Evolutionary conservation across 2,113 vertebrate genomes (phyloP).

Genomic region (Otolemur garnettii): DNA sequence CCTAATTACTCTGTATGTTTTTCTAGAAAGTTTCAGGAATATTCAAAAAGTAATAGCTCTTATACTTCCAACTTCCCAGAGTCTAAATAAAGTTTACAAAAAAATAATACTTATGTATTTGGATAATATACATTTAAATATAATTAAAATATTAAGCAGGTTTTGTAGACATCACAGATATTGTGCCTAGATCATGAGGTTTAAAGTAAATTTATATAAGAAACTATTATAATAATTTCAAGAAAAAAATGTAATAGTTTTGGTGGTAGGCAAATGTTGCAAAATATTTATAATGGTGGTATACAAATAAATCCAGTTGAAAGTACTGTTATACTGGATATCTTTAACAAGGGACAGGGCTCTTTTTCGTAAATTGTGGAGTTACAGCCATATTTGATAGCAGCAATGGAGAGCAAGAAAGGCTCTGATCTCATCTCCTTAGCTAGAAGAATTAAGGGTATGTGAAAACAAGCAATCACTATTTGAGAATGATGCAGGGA

Average conservation of each 20-base stretch:
- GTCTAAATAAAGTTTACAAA: conserved; percentile 30
- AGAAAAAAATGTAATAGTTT: conserved; percentile 47
- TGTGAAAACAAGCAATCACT: neutral
- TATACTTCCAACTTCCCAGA: neutral
- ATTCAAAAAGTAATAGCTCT: neutral
- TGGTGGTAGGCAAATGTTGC: neutral
- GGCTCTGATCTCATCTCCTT: neutral
- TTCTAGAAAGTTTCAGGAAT: neutral
- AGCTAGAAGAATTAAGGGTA: neutral
- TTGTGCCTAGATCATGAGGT: neutral
- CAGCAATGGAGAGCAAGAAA: neutral
- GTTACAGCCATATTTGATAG: neutral
- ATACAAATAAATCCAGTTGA: neutral
- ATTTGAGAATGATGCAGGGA: neutral
- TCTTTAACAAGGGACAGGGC: neutral
- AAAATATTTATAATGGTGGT: neutral
- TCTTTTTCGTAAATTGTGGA: neutral
- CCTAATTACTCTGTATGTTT: neutral
- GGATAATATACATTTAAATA: neutral
- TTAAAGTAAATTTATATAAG: conserved; percentile 23
- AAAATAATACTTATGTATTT: neutral
- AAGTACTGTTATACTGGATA: neutral
- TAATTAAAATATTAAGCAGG: neutral
- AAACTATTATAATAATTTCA: neutral
- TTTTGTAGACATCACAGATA: neutral